Base-by-base conservation (phyloP, 2,888 invertebrate species). In the Euphydryas editha region DNA sequence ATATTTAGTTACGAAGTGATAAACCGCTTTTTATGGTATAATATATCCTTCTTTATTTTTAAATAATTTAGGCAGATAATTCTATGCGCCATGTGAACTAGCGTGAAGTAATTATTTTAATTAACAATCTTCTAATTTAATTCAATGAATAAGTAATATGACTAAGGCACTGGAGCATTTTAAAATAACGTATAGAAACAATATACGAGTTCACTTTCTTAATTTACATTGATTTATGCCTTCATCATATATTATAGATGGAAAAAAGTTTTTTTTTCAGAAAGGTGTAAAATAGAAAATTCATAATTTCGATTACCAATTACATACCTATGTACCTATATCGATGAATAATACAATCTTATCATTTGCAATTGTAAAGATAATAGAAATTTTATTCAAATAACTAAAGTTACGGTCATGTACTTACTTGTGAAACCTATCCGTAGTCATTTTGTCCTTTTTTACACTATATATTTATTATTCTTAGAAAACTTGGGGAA, bases 361-460 rank as follows among this genome's bases (percentile, higher is more conserved):
- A 85, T 85, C 85, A n/a, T 72, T 57, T 67, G 61, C 62, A 49
- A 71, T 67, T 67, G 66, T 65, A 72, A 72, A 74, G 74, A 71
- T 73, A 72, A 69, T 67, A 49, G 65, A 58, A 47, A 65, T 71
- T 72, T 0, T 51, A 67, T 55, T 56, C 37, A 36, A 73, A 69
- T 56, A 65, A 70, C 60, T 62, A 36, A 67, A 47, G 59, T 68
- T 69, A 67, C 36, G 61, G 11, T 24, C 61, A 44, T 65, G 67
- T 74, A 93, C 94, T 93, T 86, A 94, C 94, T 94, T 94, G 83
- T 94, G 94, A 83, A 94, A 94, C 83, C 94, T 90, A 83, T 94
- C 94, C 56, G 94, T 94, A 76, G 94, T 92, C 94, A 94, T 94
- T 82, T 83, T 86, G 71, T 55, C 30, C 36, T 21, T 57, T 64